Evolutionary conservation across 2,113 vertebrate genomes (phyloP), one percentile per base, ranked within the genome.

Genomic region (Gallinago undulata): DNA sequence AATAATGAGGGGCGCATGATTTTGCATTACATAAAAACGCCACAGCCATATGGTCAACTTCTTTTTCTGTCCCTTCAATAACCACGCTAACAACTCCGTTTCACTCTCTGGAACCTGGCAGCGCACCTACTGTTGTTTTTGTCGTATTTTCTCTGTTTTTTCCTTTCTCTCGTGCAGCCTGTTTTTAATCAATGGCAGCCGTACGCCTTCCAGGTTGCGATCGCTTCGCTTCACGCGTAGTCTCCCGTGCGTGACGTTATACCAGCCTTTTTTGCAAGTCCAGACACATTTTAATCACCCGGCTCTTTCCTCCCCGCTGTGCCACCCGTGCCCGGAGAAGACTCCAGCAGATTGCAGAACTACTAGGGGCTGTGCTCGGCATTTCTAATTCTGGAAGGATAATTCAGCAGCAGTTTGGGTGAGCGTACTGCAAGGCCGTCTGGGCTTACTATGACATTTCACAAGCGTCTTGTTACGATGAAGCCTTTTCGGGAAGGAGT

Each of bases 401-500:
- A 41, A 37, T 23, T 76, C 84, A 24, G 59, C 63, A 19, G 9
- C 10, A 4, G 27, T 43, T 43, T 3, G 70, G 59, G 45, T 1
- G 10, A 43, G 3, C 66, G 0, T 6, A 8, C 27, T 11, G 45
- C 39, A 27, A 7, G 1, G 2, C 70, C 4, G n/a, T 7, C 57
- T 18, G 47, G 11, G 23, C 31, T 85, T 33, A 37, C 55, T n/a
- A 7, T 4, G 55, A 6, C 5, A 17, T 24, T 37, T 64, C 81
- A 12, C 19, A 19, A 27, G 28, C 1, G 1, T 25, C 76, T 73
- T 39, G 1, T 60, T n/a, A 19, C 0, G 2, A 18, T 7, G 57
- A 60, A 76, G 82, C 16, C 43, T 63, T 28, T 76, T 50, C 1
- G 11, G 70, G 50, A 27, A 62, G 12, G 51, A 9, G 50, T 66